phyloP scores from a whole-genome alignment of 1,140 invertebrate genomes.

The Drosophila azteca region DNA sequence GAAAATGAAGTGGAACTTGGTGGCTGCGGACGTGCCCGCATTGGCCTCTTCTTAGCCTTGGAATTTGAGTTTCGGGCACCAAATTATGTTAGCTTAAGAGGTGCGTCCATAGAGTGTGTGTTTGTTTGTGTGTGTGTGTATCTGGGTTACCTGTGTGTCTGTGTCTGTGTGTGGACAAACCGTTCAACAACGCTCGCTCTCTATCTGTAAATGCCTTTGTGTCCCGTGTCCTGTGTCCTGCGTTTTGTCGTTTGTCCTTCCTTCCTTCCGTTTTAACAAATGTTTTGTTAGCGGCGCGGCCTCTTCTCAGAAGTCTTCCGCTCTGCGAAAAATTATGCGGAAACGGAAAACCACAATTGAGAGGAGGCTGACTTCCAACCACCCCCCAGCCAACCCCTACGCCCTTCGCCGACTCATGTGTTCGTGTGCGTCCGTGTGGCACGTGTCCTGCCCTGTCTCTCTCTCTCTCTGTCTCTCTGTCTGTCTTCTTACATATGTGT shows the following conservation, averaged over 20 bases:
- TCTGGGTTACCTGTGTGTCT: constrained; percentile 25
- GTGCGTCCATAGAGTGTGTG: neutral
- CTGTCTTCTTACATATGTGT: neutral
- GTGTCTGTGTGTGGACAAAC: constrained; percentile 5
- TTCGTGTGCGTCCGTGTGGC: neutral
- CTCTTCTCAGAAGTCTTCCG: constrained; percentile 59
- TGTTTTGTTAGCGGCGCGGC: constrained; percentile 71
- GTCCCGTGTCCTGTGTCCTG: constrained; percentile 32
- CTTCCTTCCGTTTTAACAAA: constrained; percentile 74
- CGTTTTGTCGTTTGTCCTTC: constrained; percentile 56
- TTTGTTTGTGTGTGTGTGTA: too few relatives aligned
- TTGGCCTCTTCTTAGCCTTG: constrained; percentile 42
- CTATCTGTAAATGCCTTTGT: constrained; percentile 48
- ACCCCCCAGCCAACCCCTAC: too few relatives aligned
- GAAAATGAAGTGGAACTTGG: constrained; percentile 45
- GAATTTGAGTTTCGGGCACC: constrained; percentile 44
- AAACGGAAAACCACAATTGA: constrained; percentile 81
- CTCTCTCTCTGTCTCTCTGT: too few relatives aligned
- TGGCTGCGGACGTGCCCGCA: constrained; percentile 64
- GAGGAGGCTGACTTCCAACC: constrained; percentile 16
- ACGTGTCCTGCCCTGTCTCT: too few relatives aligned
- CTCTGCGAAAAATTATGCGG: constrained; percentile 76
- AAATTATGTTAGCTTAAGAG: constrained; percentile 78
- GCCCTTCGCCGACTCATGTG: neutral
- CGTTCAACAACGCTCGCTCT: neutral